Conservation (phyloP, 2,113 vertebrate genomes). For the Catagonus wagneri region DNA sequence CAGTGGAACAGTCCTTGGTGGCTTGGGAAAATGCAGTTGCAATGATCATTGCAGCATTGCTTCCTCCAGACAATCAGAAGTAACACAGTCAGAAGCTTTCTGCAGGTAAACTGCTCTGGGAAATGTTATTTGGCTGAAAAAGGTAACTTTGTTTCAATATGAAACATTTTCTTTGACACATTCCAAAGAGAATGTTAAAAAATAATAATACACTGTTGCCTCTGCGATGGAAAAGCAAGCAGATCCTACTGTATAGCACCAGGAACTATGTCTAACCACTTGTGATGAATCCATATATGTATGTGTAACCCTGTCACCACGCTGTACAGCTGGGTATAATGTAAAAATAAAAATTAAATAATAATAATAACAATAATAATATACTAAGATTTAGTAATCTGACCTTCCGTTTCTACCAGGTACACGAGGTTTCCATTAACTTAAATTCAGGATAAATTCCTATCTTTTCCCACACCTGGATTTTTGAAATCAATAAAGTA, state of each 20-base stretch:
- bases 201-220: neutral
- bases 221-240: no score
- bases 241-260: no score
- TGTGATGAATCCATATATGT: no score
- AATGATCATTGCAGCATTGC: neutral
- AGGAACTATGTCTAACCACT: no score
- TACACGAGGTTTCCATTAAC: neutral
- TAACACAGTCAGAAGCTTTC: neutral
- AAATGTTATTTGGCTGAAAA: constrained; percentile 16
- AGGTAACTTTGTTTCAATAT: neutral
- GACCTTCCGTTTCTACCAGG: neutral
- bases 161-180: neutral
- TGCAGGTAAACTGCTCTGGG: neutral
- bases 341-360: no score
- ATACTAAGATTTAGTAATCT: neutral
- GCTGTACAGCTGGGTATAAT: no score
- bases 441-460: neutral
- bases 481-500: neutral
- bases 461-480: neutral
- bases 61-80: neutral
- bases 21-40: constrained; percentile 58
- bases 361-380: no score
- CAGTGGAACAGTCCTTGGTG: constrained; percentile 64
- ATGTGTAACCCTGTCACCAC: no score
- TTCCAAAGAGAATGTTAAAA: neutral